Percentiles rank a stretch among this genome's conserved stretches.
Evolutionary conservation across 2,113 vertebrate species (phyloP).

Genomic region (Leptobrachium ailaonicum): DNA sequence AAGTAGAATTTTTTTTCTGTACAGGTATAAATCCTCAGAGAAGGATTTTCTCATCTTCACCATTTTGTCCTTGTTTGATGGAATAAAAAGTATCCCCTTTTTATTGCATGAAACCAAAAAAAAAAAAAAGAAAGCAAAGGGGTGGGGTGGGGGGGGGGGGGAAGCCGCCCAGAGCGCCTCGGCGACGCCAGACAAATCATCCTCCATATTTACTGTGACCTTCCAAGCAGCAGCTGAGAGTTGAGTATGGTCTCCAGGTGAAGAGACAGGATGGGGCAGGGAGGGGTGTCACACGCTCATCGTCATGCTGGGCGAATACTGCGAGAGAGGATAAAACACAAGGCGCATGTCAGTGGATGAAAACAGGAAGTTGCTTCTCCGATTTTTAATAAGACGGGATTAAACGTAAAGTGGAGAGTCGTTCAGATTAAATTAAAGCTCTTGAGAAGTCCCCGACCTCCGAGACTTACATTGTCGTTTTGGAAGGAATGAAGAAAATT

Average conservation of each 20-base stretch:
- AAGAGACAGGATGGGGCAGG: slow-evolving; percentile 54
- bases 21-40: slow-evolving; percentile 78
- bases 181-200: slow-evolving; percentile 78
- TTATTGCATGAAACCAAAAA: slow-evolving; percentile 85
- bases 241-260: slow-evolving; percentile 74
- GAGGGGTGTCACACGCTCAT: slow-evolving; percentile 93
- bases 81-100: slow-evolving; percentile 88
- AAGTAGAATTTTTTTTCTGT: slow-evolving; percentile 76
- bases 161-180: slow-evolving; percentile 60
- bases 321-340: slow-evolving; percentile 53
- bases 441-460: too few relatives aligned
- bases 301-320: slow-evolving; percentile 99
- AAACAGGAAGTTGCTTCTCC: too few relatives aligned
- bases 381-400: too few relatives aligned
- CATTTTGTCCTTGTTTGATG: slow-evolving; percentile 78
- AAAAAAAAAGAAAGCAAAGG: slow-evolving; percentile 55
- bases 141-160: not conserved
- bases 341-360: too few relatives aligned
- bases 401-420: too few relatives aligned
- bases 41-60: slow-evolving; percentile 82
- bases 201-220: slow-evolving; percentile 87
- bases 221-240: slow-evolving; percentile 90
- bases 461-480: slow-evolving; percentile 91
- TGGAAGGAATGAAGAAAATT: slow-evolving; percentile 99
- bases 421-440: too few relatives aligned